Conservation (phyloP, 92 coral and sea anemone species). For the Epizoanthus scotinus region DNA sequence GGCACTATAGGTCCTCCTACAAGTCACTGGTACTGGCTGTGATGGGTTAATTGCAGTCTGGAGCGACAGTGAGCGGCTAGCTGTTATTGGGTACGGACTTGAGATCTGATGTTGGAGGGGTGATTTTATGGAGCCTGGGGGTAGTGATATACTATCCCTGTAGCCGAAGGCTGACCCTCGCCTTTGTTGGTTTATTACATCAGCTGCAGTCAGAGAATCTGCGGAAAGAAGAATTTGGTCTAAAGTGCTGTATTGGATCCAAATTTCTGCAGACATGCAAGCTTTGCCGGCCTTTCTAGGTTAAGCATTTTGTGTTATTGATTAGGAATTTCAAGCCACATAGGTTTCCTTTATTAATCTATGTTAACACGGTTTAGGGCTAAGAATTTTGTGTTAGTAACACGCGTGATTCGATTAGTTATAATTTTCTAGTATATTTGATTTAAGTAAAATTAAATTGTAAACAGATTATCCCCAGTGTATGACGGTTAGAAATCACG, state of each 20-base stretch:
- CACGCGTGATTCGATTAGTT: not conserved
- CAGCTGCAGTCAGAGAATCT: conserved; percentile 70
- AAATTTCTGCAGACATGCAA: not conserved
- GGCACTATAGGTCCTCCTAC: conserved; percentile 87
- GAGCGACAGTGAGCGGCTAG: conserved; percentile 74
- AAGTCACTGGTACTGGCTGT: conserved; percentile 57
- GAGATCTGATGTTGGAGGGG: conserved; percentile 65
- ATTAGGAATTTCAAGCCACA: not conserved
- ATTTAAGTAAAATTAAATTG: too few relatives aligned
- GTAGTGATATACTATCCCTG: conserved; percentile 40
- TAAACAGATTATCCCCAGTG: too few relatives aligned
- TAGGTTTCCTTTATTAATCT: not conserved
- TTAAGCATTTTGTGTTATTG: not conserved
- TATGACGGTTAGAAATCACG: too few relatives aligned
- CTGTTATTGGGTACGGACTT: conserved; percentile 65
- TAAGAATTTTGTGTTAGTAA: not conserved
- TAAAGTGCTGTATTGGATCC: not conserved
- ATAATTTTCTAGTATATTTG: not conserved
- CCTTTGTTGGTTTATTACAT: conserved; percentile 60
- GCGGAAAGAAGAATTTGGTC: conserved; percentile 22
- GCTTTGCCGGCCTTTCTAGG: not conserved
- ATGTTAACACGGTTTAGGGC: not conserved
- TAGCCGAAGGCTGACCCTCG: conserved; percentile 71
- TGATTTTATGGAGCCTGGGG: conserved; percentile 55
- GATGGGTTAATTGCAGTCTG: conserved; percentile 69